These are phyloP conservation scores for Nebria brevicollis DNA, from an alignment of 2,888 invertebrate genomes.

Conservation along the genomic window DNA sequence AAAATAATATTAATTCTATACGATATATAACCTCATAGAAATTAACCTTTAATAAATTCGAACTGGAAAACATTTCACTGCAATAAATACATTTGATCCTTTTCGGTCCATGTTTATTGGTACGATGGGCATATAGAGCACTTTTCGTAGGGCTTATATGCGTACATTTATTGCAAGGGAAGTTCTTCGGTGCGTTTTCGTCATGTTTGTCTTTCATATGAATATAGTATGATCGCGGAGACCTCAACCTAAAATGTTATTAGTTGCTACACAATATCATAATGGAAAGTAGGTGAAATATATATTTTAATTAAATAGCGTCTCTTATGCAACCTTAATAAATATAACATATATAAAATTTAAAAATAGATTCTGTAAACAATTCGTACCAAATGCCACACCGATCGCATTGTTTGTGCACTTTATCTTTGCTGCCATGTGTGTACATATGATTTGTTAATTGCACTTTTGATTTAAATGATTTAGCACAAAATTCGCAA, in stretches of 20 bases:
- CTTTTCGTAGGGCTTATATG: constrained; percentile 38
- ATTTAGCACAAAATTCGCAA: constrained; percentile 35
- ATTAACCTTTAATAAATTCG: constrained; percentile 36
- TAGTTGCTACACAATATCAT: not conserved
- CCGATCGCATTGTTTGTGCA: constrained; percentile 34
- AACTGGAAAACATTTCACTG: constrained; percentile 31
- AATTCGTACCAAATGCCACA: constrained; percentile 32
- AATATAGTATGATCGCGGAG: constrained; percentile 30
- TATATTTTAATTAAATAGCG: not conserved
- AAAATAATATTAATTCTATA: constrained; percentile 14
- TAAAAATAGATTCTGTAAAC: not conserved
- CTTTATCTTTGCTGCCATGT: constrained; percentile 30
- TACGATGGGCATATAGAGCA: constrained; percentile 35
- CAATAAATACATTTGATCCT: constrained; percentile 27
- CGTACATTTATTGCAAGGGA: constrained; percentile 35
- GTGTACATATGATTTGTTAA: constrained; percentile 35
- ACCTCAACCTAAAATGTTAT: constrained; percentile 25
- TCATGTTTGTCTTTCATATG: constrained; percentile 41
- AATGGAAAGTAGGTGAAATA: not conserved
- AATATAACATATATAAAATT: not conserved
- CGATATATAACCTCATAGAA: not conserved
- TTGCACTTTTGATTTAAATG: constrained; percentile 34
- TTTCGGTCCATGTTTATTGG: constrained; percentile 40
- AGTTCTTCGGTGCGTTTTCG: constrained; percentile 34
- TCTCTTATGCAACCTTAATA: not conserved